Base-by-base conservation (phyloP, 92 coral and sea anemone genomes). In the Palythoa grandiflora region DNA sequence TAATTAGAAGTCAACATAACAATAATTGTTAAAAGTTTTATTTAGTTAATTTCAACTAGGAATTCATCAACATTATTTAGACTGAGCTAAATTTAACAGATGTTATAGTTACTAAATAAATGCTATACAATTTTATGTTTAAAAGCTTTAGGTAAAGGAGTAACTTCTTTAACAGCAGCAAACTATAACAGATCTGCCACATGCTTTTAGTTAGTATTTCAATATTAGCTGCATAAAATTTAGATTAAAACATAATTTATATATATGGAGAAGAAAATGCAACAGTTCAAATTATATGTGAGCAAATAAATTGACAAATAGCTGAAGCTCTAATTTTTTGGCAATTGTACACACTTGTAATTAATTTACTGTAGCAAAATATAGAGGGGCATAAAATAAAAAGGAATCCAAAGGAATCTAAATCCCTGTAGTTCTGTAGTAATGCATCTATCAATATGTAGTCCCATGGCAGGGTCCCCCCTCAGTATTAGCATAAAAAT, bases 181-280 rank as follows among this genome's bases (percentile, higher is more conserved):
- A 70, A 38, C 9, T 68, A 68, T 6, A 68, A 4, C 3, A 28
- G 19, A 19, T 19, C 38, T 68, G 38, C 36, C 73, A 68, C 73
- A 68, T 68, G 37, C 73, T 20, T 68, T 68, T 68, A 68, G 37
- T 68, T 70, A 63, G 70, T 63, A 7, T 21, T 70, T 70, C 38
- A 36, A 20, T 36, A 70, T 70, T 70, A 70, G 75, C 75, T 70
- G 17, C 14, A 17, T 39, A 20, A 7, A 2, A 20, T 20, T 44
- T 37, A 44, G 38, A 12, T 72, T 19, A 44, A 28, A 9, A 2
- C 15, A 40, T 11, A 39, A 2, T n/a, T 6, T n/a, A 44, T 7
- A 15, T 59, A 21, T 3, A 16, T 17, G 57, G 17, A 20, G 48
- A 70, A 70, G 17, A 38, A 70, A 70, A 8, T 9, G 1, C 9